These are phyloP conservation scores for Puffinus mauretanicus DNA, from an alignment of 2,113 vertebrate genomes.

Conservation along the genomic window DNA sequence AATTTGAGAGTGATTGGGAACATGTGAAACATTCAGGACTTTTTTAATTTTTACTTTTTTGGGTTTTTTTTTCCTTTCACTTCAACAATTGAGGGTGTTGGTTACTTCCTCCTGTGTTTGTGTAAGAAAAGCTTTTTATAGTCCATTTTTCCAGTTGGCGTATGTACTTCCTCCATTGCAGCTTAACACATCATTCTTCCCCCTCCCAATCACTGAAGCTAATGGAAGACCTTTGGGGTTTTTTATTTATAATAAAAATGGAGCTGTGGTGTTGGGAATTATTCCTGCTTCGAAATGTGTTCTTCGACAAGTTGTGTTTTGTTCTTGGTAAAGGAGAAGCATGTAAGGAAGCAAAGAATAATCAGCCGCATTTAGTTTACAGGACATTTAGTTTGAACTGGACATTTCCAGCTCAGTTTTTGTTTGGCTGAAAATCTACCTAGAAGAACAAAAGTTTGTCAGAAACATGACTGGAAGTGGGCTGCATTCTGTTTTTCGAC, in stretches of 20 bases:
- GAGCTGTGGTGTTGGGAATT: background rate
- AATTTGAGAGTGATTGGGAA: background rate
- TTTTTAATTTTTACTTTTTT: background rate
- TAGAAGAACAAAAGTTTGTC: background rate
- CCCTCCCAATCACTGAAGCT: background rate
- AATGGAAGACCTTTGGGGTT: constrained; percentile 5
- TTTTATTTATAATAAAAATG: background rate
- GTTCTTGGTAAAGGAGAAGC: background rate
- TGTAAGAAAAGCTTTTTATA: constrained; percentile 65
- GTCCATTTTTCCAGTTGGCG: constrained; percentile 39
- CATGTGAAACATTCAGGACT: background rate
- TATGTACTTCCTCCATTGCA: constrained; percentile 41
- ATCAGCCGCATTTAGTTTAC: background rate
- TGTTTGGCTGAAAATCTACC: background rate
- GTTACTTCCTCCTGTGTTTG: constrained; percentile 65
- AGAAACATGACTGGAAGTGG: background rate
- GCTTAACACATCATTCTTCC: background rate
- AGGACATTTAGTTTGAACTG: background rate
- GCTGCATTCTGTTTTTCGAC: background rate
- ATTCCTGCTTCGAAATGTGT: background rate
- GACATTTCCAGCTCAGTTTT: background rate
- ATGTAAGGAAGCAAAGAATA: background rate
- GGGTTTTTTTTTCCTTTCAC: background rate
- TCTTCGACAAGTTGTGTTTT: background rate
- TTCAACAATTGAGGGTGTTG: constrained; percentile 68